Percentiles rank a stretch among this genome's conserved stretches.
phyloP scores from a whole-genome alignment of 2,797 vertebrate species.

The Myotis findleyi region DNA sequence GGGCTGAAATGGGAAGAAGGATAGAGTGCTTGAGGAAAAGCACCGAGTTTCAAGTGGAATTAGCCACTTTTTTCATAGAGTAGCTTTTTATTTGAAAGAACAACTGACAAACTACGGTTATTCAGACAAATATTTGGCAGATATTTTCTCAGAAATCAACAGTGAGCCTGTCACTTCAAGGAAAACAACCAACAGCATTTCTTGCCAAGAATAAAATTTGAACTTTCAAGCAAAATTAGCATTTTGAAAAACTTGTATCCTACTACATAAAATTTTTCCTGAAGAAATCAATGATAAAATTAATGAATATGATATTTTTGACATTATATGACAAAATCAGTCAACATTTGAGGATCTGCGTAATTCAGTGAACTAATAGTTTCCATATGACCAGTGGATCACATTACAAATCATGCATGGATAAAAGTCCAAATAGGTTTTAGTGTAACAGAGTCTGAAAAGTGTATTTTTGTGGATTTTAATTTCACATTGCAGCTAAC shows the following conservation, averaged over 20 bases:
- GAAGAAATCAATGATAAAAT: not conserved
- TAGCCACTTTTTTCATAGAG: conserved; percentile 9
- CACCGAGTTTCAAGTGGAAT: not conserved
- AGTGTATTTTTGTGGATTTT: conserved; percentile 10
- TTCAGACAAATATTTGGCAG: conserved; percentile 49
- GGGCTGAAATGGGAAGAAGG: not conserved
- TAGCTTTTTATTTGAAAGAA: conserved; percentile 61
- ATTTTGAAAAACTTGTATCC: conserved; percentile 37
- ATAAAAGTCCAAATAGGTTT: not conserved
- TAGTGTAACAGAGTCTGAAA: not conserved
- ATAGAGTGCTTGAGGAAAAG: conserved; percentile 16
- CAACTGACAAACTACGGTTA: conserved; percentile 29
- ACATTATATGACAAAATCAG: not conserved
- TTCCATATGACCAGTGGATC: not conserved
- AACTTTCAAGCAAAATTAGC: not conserved
- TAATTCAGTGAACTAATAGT: not conserved
- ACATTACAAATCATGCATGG: not conserved
- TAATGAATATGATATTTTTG: not conserved
- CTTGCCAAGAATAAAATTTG: conserved; percentile 24
- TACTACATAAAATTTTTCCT: conserved; percentile 1
- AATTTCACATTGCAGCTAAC: not conserved
- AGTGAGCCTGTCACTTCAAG: conserved; percentile 29
- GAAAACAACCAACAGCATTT: conserved; percentile 38
- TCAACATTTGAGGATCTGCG: not conserved
- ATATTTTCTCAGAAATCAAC: conserved; percentile 64